Evolutionary conservation across 2,797 vertebrate species (phyloP).

Genomic region (Lates japonicus): DNA sequence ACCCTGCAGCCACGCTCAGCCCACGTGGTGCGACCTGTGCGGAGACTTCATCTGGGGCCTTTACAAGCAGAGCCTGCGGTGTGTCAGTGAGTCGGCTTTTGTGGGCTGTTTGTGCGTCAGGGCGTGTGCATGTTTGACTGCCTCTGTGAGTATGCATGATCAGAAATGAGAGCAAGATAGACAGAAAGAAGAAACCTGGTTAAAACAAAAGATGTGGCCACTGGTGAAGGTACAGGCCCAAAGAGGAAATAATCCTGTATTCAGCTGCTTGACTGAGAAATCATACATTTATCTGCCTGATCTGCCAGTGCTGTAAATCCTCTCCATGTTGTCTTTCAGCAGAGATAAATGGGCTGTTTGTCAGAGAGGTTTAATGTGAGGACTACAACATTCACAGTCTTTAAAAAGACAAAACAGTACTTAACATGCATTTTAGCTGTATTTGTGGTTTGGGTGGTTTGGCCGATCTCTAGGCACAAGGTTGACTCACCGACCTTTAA

Average conservation of each 20-base stretch:
- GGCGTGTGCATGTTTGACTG: slow-evolving; percentile 21
- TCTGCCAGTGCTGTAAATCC: background rate
- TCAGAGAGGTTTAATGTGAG: background rate
- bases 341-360: slow-evolving; percentile 1
- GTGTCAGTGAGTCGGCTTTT: slow-evolving; percentile 91
- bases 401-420: background rate
- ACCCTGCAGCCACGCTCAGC: slow-evolving; percentile 91
- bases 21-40: slow-evolving; percentile 97
- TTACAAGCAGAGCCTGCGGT: slow-evolving; percentile 95
- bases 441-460: slow-evolving; percentile 27
- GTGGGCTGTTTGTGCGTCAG: background rate
- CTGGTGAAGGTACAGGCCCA: background rate
- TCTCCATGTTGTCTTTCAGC: background rate
- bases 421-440: background rate
- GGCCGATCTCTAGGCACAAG: background rate
- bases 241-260: background rate
- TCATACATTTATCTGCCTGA: background rate
- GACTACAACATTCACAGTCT: background rate
- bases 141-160: slow-evolving; percentile 24
- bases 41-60: slow-evolving; percentile 99
- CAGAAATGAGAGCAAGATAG: slow-evolving; percentile 14
- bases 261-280: background rate
- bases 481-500: background rate
- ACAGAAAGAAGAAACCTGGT: slow-evolving; percentile 10
- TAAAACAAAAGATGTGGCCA: background rate